Evolutionary conservation across 1,140 invertebrate species (phyloP).

Genomic region (Piezodorus guildinii): DNA sequence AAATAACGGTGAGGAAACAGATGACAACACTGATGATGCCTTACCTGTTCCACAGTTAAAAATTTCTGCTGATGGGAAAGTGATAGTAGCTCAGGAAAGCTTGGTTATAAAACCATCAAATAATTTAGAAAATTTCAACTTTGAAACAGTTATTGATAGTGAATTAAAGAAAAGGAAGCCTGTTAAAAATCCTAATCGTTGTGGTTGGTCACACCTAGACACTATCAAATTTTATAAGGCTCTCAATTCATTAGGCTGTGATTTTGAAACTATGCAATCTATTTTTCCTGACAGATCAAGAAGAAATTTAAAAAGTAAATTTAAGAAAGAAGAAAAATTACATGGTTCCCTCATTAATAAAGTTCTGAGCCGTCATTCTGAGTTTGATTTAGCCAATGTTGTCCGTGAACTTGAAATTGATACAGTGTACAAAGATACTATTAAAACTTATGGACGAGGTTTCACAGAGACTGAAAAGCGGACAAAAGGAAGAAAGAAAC

Average conservation of each 20-base stretch:
- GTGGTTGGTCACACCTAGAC: constrained; percentile 37
- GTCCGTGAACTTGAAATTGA: neutral
- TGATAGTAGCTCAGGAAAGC: constrained; percentile 77
- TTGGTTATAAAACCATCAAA: constrained; percentile 38
- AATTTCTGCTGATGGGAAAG: constrained; percentile 72
- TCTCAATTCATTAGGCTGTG: constrained; percentile 71
- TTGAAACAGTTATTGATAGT: neutral
- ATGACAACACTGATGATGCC: constrained; percentile 5
- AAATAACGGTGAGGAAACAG: neutral
- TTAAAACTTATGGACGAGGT: too few species aligned
- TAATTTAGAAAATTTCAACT: neutral
- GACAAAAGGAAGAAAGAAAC: too few species aligned
- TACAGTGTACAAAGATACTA: too few species aligned
- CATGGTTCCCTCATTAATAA: neutral
- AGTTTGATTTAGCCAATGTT: neutral
- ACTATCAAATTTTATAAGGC: constrained; percentile 78
- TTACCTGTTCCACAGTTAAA: constrained; percentile 58
- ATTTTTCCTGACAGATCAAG: constrained; percentile 65
- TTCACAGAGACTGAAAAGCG: too few species aligned
- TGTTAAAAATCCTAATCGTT: neutral
- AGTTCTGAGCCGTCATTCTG: neutral
- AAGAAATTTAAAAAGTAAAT: constrained; percentile 69
- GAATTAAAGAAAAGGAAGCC: neutral
- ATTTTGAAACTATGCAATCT: constrained; percentile 75
- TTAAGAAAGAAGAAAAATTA: constrained; percentile 48